Percentiles rank a stretch among this genome's conserved stretches.
Evolutionary conservation across 2,797 vertebrate genomes (phyloP).

Genomic region (Poeciliopsis presidionis): DNA sequence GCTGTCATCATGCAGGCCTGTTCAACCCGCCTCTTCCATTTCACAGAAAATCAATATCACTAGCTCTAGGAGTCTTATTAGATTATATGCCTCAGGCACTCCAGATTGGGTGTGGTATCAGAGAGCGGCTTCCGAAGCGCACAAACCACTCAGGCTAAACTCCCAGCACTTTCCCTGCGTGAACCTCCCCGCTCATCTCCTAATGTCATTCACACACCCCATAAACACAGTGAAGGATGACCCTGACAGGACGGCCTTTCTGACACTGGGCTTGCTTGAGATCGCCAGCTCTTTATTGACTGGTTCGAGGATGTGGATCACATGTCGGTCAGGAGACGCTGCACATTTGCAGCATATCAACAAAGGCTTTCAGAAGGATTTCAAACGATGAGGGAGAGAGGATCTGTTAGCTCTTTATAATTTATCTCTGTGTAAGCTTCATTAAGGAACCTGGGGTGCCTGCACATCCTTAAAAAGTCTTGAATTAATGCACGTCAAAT

Average conservation of each 20-base stretch:
- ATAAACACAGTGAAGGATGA: slow-evolving; percentile 17
- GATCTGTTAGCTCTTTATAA: not conserved
- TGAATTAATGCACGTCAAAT: too few relatives aligned
- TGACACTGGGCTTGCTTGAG: slow-evolving; percentile 41
- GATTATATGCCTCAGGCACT: slow-evolving; percentile 73
- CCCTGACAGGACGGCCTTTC: slow-evolving; percentile 23
- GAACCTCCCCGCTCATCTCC: not conserved
- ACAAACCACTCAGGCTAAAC: slow-evolving; percentile 65
- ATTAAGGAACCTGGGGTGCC: not conserved
- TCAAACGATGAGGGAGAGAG: slow-evolving; percentile 26
- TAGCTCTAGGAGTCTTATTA: slow-evolving; percentile 74
- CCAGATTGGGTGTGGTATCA: slow-evolving; percentile 73
- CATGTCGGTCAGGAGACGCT: slow-evolving; percentile 54
- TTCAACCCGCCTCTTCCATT: slow-evolving; percentile 58
- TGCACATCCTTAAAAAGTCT: too few relatives aligned
- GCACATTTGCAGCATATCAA: slow-evolving; percentile 16
- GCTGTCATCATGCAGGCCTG: slow-evolving; percentile 58
- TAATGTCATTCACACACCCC: slow-evolving; percentile 18
- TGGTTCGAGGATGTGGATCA: slow-evolving; percentile 60
- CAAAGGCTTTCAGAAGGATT: slow-evolving; percentile 16
- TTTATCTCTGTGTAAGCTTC: not conserved
- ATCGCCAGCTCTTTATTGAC: slow-evolving; percentile 55
- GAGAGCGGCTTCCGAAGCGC: slow-evolving; percentile 63
- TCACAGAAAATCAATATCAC: slow-evolving; percentile 76
- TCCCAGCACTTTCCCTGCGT: slow-evolving; percentile 47